Conservation (phyloP, 2,113 vertebrate species). For the Hiodon tergisus region DNA sequence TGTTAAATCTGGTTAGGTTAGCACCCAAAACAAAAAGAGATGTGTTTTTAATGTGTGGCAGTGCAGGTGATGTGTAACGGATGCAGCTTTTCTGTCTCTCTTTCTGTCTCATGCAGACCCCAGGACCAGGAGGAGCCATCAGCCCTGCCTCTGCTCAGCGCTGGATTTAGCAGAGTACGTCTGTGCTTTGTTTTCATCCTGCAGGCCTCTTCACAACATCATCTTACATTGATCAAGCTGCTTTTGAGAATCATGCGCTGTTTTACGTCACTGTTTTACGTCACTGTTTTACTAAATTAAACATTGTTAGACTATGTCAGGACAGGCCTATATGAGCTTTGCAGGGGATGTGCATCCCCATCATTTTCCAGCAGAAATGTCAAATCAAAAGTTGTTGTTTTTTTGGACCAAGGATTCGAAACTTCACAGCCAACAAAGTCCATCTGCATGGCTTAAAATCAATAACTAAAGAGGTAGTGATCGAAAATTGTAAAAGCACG, state of each 20-base stretch:
- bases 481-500: neutral
- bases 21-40: neutral
- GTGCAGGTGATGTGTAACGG: neutral
- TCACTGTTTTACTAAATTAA: no score
- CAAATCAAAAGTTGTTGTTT: no score
- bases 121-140: constrained; percentile 80
- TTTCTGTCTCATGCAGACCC: constrained; percentile 60
- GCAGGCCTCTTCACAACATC: neutral
- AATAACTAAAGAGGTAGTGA: neutral
- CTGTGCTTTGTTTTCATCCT: neutral
- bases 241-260: no score
- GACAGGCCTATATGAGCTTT: neutral
- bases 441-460: neutral
- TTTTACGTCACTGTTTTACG: no score
- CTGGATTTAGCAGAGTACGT: constrained; percentile 88
- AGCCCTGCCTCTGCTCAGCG: constrained; percentile 81
- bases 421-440: neutral
- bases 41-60: neutral
- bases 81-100: constrained; percentile 35
- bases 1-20: no score
- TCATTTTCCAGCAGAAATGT: neutral
- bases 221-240: no score
- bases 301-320: no score
- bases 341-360: neutral
- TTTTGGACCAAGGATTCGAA: neutral